A percentile compares a stretch with the other conserved stretches of the same genome.
These are phyloP conservation scores for Tricholauxania praeusta DNA, from an alignment of 2,888 invertebrate species.

Conservation along the genomic window DNA sequence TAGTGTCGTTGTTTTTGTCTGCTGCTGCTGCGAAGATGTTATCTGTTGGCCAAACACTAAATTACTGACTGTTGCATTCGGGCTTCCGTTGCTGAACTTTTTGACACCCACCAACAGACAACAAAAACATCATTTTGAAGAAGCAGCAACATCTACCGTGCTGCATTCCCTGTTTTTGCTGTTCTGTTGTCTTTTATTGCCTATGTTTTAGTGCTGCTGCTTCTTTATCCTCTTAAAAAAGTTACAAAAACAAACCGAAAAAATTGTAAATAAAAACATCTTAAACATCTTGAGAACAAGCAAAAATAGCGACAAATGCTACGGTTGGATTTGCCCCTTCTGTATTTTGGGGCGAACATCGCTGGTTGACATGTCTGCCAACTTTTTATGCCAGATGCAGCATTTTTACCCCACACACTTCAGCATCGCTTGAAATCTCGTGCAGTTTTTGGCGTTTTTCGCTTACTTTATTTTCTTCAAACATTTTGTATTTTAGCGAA, in stretches of 20 bases:
- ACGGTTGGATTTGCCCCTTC: constrained; percentile 15
- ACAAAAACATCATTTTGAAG: constrained; percentile 9
- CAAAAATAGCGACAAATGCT: constrained; percentile 51
- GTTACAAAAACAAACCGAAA: background rate
- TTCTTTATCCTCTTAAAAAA: background rate
- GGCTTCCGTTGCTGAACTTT: constrained; percentile 53
- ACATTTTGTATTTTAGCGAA: background rate
- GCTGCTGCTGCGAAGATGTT: constrained; percentile 49
- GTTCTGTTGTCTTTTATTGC: constrained; percentile 16
- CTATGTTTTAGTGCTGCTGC: background rate
- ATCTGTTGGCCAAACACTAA: constrained; percentile 60
- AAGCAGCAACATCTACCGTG: constrained; percentile 34
- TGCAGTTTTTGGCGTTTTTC: constrained; percentile 19
- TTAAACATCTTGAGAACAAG: constrained; percentile 22
- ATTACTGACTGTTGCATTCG: constrained; percentile 60
- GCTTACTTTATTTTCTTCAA: constrained; percentile 3
- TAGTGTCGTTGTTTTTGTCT: constrained; percentile 21
- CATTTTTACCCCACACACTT: constrained; percentile 17
- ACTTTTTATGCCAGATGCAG: constrained; percentile 45
- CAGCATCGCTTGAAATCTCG: constrained; percentile 45
- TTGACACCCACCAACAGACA: constrained; percentile 61
- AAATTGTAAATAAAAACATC: constrained; percentile 14
- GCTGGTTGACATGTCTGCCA: constrained; percentile 39
- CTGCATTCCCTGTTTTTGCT: background rate
- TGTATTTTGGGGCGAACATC: constrained; percentile 9